Evolutionary conservation across 2,888 invertebrate genomes (phyloP).

Genomic region (Tridacna crocea): DNA sequence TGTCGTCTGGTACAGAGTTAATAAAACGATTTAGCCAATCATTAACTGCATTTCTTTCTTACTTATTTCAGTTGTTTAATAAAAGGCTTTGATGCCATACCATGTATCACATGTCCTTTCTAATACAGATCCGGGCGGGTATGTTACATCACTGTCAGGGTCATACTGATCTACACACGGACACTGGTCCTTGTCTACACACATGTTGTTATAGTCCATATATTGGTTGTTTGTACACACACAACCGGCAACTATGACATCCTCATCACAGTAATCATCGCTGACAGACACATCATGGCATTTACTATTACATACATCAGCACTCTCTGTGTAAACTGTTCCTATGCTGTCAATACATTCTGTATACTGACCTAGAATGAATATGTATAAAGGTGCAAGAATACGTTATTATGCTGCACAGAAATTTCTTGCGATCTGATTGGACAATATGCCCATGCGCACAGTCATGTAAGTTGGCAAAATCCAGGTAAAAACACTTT

Average conservation of each 20-base stretch:
- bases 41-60: too few species aligned
- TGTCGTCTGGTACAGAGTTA: too few species aligned
- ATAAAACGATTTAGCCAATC: too few species aligned
- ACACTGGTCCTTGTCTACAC: constrained; percentile 48
- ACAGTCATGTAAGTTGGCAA: too few species aligned
- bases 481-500: too few species aligned
- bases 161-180: constrained; percentile 52
- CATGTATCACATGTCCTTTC: constrained; percentile 53
- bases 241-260: constrained; percentile 53
- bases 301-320: constrained; percentile 43
- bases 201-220: constrained; percentile 50
- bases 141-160: constrained; percentile 41
- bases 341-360: constrained; percentile 24
- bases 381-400: too few species aligned
- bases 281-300: constrained; percentile 56
- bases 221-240: constrained; percentile 45
- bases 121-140: constrained; percentile 38
- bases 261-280: constrained; percentile 43
- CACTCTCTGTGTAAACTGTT: constrained; percentile 55
- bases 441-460: too few species aligned
- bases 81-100: constrained; percentile 21
- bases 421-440: too few species aligned
- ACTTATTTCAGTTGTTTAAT: too few species aligned
- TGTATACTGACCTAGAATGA: constrained; percentile 11
- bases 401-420: too few species aligned